Percentiles rank a stretch among this genome's conserved stretches.
Conservation (phyloP, 2,797 vertebrate genomes). For the Cyclopterus lumpus region DNA sequence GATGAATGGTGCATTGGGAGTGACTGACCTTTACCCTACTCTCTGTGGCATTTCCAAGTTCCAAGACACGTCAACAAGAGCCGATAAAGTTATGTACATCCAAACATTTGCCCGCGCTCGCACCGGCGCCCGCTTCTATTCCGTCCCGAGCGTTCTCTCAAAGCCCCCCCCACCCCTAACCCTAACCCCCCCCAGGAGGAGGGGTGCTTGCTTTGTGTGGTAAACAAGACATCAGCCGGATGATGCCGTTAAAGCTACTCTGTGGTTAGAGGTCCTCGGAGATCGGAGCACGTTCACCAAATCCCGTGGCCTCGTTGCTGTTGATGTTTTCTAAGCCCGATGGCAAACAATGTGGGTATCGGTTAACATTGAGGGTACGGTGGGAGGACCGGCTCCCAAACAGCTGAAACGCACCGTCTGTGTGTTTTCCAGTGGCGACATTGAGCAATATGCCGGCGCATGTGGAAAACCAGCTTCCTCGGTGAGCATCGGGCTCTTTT, state of each 20-base stretch:
- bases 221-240: constrained; percentile 72
- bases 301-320: constrained; percentile 52
- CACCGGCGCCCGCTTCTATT: constrained; percentile 47
- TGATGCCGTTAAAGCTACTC: constrained; percentile 66
- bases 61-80: not conserved
- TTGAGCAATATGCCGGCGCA: not conserved
- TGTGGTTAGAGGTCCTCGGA: constrained; percentile 67
- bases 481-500: not conserved
- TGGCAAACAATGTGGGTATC: constrained; percentile 63
- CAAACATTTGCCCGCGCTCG: constrained; percentile 44
- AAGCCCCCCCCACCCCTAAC: constrained; percentile 45
- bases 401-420: constrained; percentile 34
- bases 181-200: constrained; percentile 26
- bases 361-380: constrained; percentile 43
- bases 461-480: not conserved
- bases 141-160: constrained; percentile 50
- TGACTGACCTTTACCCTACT: constrained; percentile 27
- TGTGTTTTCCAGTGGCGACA: constrained; percentile 21
- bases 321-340: constrained; percentile 72
- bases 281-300: constrained; percentile 50
- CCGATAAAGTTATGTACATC: constrained; percentile 49
- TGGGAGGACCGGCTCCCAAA: constrained; percentile 45
- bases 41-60: constrained; percentile 30
- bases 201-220: constrained; percentile 61
- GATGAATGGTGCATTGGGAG: not conserved